A percentile compares a stretch with the other conserved stretches of the same genome.
phyloP scores from a whole-genome alignment of 2,113 vertebrate species.

The Salvelinus namaycush region DNA sequence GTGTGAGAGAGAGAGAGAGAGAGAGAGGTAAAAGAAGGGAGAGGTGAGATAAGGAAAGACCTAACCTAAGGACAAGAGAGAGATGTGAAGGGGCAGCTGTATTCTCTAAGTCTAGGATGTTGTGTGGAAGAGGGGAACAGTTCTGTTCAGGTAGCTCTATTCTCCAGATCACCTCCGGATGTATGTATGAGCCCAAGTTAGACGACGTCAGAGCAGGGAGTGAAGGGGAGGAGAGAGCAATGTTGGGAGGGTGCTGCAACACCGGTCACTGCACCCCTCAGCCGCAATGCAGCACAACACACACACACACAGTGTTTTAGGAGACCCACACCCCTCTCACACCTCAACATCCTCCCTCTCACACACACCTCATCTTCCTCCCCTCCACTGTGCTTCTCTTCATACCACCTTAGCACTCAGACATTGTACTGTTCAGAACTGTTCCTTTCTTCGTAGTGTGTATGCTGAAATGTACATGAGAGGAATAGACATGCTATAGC shows the following conservation, averaged over 20 bases:
- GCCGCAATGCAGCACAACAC: constrained; percentile 68
- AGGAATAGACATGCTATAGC: no score
- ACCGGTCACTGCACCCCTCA: constrained; percentile 27
- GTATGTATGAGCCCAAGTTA: constrained; percentile 48
- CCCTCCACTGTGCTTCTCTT: not conserved
- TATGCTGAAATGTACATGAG: not conserved
- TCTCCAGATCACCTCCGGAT: constrained; percentile 38
- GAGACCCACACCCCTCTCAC: constrained; percentile 30
- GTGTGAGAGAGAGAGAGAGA: not conserved
- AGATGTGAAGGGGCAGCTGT: not conserved
- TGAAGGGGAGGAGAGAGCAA: no score
- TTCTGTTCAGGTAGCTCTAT: constrained; percentile 6
- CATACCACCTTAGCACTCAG: not conserved
- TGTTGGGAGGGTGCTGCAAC: constrained; percentile 16
- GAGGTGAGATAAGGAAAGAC: not conserved
- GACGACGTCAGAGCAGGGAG: constrained; percentile 24
- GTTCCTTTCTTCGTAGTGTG: not conserved
- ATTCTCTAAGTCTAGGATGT: not conserved
- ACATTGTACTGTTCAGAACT: not conserved
- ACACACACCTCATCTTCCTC: no score
- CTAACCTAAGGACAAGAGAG: not conserved
- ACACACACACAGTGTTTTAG: constrained; percentile 10
- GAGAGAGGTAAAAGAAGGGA: not conserved
- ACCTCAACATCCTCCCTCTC: not conserved
- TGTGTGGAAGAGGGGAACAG: not conserved